A percentile compares a stretch with the other conserved stretches of the same genome.
Evolutionary conservation across 2,797 vertebrate genomes (phyloP).

Genomic region (Carduelis carduelis): DNA sequence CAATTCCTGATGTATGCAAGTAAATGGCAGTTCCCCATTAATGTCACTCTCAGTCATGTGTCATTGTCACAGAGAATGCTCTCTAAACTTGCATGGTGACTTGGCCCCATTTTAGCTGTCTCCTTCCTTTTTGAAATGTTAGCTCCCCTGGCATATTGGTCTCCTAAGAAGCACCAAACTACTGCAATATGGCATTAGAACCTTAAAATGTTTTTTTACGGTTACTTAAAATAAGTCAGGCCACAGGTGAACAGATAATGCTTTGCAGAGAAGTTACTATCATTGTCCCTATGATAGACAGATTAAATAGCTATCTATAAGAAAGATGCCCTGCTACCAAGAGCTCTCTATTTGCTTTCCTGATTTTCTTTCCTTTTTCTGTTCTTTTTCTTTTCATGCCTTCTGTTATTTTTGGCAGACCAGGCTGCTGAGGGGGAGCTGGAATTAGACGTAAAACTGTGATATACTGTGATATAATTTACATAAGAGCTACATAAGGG

Average conservation of each 20-base stretch:
- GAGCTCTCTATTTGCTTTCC: conserved; percentile 31
- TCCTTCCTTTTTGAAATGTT: conserved; percentile 24
- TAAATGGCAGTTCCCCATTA: background rate
- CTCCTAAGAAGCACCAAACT: background rate
- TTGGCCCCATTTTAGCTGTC: conserved; percentile 25
- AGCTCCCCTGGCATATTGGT: conserved; percentile 15
- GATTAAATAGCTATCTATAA: conserved; percentile 34
- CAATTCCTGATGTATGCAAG: background rate
- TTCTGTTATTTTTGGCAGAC: conserved; percentile 70
- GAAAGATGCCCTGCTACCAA: conserved; percentile 48
- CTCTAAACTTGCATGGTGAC: conserved; percentile 32
- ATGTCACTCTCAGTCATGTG: background rate
- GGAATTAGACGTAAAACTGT: conserved; percentile 68
- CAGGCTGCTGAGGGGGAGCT: conserved; percentile 57
- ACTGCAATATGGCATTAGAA: background rate
- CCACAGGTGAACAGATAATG: conserved; percentile 42
- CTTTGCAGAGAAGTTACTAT: conserved; percentile 32
- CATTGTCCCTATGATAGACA: conserved; percentile 38
- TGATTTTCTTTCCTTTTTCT: background rate
- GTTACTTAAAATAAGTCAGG: conserved; percentile 47
- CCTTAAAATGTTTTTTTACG: background rate
- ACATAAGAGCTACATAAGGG: conserved; percentile 62
- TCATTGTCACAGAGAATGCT: background rate
- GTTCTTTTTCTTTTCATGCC: background rate
- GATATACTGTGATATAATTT: conserved; percentile 64